phyloP scores from a whole-genome alignment of 2,797 vertebrate species.

The Coranthus polyacanthus region DNA sequence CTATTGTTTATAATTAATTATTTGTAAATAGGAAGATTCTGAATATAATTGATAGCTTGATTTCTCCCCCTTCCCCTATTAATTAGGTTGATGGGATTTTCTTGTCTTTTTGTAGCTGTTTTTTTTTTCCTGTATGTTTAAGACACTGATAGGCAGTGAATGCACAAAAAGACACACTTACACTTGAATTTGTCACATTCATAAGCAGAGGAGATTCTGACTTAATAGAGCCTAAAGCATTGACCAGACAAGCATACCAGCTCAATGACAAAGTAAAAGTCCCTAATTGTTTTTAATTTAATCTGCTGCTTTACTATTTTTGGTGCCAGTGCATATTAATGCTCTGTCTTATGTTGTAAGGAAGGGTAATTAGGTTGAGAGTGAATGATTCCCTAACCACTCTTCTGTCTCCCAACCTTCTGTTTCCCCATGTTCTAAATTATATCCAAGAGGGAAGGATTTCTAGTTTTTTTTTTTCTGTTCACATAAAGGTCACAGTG shows the following conservation, averaged over 20 bases:
- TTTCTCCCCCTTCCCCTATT: conserved; percentile 72
- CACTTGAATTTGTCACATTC: conserved; percentile 62
- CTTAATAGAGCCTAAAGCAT: conserved; percentile 73
- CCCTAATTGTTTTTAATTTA: conserved; percentile 83
- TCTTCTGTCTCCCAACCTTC: conserved; percentile 87
- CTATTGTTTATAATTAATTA: conserved; percentile 96
- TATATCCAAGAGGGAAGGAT: conserved; percentile 64
- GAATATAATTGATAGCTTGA: conserved; percentile 92
- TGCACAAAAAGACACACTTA: conserved; percentile 35
- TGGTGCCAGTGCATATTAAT: conserved; percentile 84
- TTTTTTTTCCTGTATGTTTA: conserved; percentile 26
- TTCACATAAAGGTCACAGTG: conserved; percentile 61
- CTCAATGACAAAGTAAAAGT: conserved; percentile 77
- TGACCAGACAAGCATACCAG: conserved; percentile 79
- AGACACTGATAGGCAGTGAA: conserved; percentile 40
- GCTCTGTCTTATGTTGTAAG: conserved; percentile 79
- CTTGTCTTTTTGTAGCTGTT: conserved; percentile 41
- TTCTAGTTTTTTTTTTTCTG: conserved; percentile 21
- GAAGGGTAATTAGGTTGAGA: conserved; percentile 85
- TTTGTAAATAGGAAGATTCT: conserved; percentile 95
- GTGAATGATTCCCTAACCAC: conserved; percentile 84
- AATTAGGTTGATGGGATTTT: conserved; percentile 78
- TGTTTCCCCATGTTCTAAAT: conserved; percentile 83
- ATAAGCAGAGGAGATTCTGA: conserved; percentile 58
- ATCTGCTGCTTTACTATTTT: conserved; percentile 82